Base-by-base conservation (phyloP, 2,113 vertebrate species). In the Pseudonaja textilis region DNA sequence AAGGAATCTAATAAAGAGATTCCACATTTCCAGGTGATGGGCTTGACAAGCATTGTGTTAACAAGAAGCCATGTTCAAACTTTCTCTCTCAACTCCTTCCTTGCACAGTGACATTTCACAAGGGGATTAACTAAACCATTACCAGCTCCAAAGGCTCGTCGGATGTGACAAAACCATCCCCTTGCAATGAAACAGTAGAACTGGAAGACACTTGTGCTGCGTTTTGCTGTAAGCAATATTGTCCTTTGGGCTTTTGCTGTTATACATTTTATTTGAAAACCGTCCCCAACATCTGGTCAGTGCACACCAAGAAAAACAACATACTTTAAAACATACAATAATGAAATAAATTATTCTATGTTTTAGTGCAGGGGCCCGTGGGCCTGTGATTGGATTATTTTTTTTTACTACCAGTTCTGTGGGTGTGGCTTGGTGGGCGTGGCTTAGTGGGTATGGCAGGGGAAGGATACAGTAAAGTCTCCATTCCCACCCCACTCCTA, bases 1-100 rank as follows among this genome's bases (percentile, higher is more conserved):
- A 96, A 97, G 95, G 96, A 97, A 98, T 98, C 97, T 98, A 98
- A 98, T 98, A 97, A 98, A 98, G 97, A 98, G 97, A 94, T 97
- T 90, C 94, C 88, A 95, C 96, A 95, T 97, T 97, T 97, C 91
- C 95, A 95, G 97, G 97, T 96, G 97, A 98, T 96, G 95, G 96
- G 95, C 97, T 97, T 98, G 97, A 98, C 98, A 97, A 97, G 97
- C 97, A 97, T 96, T 93, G 96, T 97, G 96, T 98, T 97, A 97
- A 91, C 97, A 94, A 96, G 96, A 39, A 97, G 95, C 92, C 94
- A 1, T 34, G 92, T 96, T 94, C 94, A 69, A 97, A 97, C 94
- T 97, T 96, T 94, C 90, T 94, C 39, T 94, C 7, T 54, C 8
- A 22, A 39, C 91, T 93, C 0, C 0, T 91, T 94, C 94, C 88